These are phyloP conservation scores for Philaethria dido DNA, from an alignment of 2,888 invertebrate genomes.

Conservation along the genomic window DNA sequence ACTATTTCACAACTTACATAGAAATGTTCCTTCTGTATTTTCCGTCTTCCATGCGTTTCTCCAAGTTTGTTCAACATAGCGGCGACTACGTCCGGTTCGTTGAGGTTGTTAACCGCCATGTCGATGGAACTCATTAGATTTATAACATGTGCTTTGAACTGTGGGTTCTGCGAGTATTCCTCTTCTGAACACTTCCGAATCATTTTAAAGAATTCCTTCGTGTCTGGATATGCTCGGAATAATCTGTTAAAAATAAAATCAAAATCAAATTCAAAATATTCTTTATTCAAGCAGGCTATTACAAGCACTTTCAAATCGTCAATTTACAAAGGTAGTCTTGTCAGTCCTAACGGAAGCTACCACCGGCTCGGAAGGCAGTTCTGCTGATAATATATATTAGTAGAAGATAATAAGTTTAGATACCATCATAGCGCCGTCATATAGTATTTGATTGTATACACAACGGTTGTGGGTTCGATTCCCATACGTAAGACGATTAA, in stretches of 20 bases:
- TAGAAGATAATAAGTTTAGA: too few species aligned
- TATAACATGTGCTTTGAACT: constrained; percentile 78
- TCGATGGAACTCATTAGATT: constrained; percentile 74
- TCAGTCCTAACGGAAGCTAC: too few species aligned
- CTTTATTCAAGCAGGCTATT: too few species aligned
- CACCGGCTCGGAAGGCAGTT: too few species aligned
- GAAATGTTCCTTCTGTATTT: constrained; percentile 67
- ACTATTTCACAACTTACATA: constrained; percentile 55
- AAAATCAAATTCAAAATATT: too few species aligned
- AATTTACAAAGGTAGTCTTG: too few species aligned
- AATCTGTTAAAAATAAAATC: constrained; percentile 66
- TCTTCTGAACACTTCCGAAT: constrained; percentile 65
- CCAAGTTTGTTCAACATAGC: constrained; percentile 77
- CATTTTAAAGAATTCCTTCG: constrained; percentile 73
- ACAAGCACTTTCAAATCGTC: too few species aligned
- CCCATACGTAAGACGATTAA: neutral
- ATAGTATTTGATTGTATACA: too few species aligned
- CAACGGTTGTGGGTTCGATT: too few species aligned
- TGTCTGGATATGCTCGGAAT: constrained; percentile 67
- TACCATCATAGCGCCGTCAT: too few species aligned
- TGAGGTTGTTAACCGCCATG: constrained; percentile 66
- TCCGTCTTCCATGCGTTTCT: constrained; percentile 67
- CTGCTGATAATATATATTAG: too few species aligned
- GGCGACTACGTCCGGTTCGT: constrained; percentile 72
- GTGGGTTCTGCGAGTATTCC: constrained; percentile 65